phyloP scores from a whole-genome alignment of 1,140 invertebrate species.

The Thrips palmi region DNA sequence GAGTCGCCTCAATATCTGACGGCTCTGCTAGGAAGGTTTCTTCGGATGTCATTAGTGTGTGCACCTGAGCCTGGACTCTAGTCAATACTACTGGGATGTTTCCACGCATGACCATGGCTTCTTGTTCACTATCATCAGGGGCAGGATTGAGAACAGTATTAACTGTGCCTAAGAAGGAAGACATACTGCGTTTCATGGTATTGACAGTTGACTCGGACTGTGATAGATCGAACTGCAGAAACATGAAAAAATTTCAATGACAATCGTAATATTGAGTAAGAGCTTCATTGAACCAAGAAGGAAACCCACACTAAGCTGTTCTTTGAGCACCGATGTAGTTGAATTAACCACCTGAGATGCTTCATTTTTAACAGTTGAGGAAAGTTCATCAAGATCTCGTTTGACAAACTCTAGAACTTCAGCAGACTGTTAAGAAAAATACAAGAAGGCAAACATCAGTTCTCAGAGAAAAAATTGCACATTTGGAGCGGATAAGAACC shows the following conservation, averaged over 20 bases:
- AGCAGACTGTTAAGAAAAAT: constrained; percentile 16
- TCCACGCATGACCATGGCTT: constrained; percentile 38
- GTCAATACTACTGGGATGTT: constrained; percentile 36
- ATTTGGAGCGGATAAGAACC: too few species aligned
- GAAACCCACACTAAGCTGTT: constrained; percentile 40
- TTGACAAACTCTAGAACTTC: constrained; percentile 57
- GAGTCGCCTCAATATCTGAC: constrained; percentile 9
- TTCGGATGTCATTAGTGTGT: constrained; percentile 13
- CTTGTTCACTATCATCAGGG: constrained; percentile 47
- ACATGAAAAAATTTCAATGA: background rate
- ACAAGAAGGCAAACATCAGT: background rate
- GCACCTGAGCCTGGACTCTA: constrained; percentile 40
- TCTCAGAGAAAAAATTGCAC: background rate
- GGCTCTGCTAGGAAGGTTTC: constrained; percentile 15
- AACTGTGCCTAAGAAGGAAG: constrained; percentile 37
- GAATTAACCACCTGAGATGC: constrained; percentile 39
- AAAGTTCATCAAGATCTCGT: constrained; percentile 53
- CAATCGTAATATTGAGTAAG: background rate
- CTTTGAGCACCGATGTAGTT: constrained; percentile 40
- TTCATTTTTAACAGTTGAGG: constrained; percentile 45
- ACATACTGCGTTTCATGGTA: constrained; percentile 47
- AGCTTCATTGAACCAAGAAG: background rate
- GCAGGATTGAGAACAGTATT: constrained; percentile 44
- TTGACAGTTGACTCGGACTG: constrained; percentile 43
- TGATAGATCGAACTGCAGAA: constrained; percentile 34